These are phyloP conservation scores for Papilio xuthus DNA, from an alignment of 1,140 invertebrate genomes.

Conservation along the genomic window DNA sequence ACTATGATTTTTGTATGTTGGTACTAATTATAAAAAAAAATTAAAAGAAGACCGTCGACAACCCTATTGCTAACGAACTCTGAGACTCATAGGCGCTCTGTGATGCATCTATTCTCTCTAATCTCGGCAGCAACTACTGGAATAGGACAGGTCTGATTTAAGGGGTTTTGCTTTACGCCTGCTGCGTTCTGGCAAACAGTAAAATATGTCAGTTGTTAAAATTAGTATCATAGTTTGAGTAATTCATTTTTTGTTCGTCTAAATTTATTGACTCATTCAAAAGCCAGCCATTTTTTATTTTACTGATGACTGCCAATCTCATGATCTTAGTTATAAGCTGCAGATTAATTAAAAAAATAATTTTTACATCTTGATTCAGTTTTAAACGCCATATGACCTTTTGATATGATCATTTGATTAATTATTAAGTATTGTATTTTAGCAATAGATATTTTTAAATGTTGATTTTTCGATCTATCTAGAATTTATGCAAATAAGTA, in stretches of 20 bases:
- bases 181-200: not conserved
- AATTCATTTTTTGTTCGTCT: not conserved
- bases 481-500: too few species aligned
- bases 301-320: too few species aligned
- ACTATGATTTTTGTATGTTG: not conserved
- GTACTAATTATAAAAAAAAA: not conserved
- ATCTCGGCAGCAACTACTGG: constrained; percentile 22
- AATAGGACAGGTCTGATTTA: constrained; percentile 36
- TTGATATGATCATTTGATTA: too few species aligned
- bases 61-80: constrained; percentile 37
- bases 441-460: too few species aligned
- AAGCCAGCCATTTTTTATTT: not conserved
- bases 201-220: constrained; percentile 8
- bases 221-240: not conserved
- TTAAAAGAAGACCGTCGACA: not conserved
- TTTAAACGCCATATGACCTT: too few species aligned
- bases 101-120: constrained; percentile 38
- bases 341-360: too few species aligned
- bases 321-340: too few species aligned
- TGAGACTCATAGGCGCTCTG: constrained; percentile 31
- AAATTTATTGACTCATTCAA: not conserved
- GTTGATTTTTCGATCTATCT: too few species aligned
- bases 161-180: constrained; percentile 23
- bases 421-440: too few species aligned
- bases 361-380: too few species aligned